Evolutionary conservation across 2,888 invertebrate genomes (phyloP).

Genomic region (Tholera decimalis): DNA sequence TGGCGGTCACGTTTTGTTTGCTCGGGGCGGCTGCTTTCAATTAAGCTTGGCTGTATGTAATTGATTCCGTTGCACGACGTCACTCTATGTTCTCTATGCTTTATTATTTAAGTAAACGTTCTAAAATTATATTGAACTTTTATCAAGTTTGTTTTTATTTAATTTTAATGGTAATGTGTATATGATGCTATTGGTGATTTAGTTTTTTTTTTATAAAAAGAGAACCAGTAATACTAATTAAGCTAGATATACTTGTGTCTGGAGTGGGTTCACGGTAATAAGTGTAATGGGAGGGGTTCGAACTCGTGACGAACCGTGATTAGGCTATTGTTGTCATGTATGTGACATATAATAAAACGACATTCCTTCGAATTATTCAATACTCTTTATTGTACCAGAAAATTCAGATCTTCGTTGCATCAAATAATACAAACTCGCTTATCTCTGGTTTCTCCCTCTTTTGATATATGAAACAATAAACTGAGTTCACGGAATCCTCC

Average conservation of each 20-base stretch:
- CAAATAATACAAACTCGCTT: constrained; percentile 10
- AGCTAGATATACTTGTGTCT: too few relatives aligned
- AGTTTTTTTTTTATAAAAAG: too few relatives aligned
- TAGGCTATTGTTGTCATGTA: too few relatives aligned
- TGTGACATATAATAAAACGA: too few relatives aligned
- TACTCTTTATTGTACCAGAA: constrained; percentile 3
- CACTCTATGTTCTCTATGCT: constrained; percentile 37
- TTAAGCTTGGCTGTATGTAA: constrained; percentile 57
- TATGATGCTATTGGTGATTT: too few relatives aligned
- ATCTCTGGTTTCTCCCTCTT: constrained; percentile 2
- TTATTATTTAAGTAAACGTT: constrained; percentile 1
- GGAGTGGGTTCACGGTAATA: too few relatives aligned
- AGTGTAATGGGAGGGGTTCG: too few relatives aligned
- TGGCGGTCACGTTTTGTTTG: constrained; percentile 60
- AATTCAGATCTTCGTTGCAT: background rate
- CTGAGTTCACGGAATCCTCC: constrained; percentile 11
- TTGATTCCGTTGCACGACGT: constrained; percentile 43
- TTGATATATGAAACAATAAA: constrained; percentile 35
- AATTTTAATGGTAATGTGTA: constrained; percentile 16
- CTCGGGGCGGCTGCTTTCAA: constrained; percentile 44
- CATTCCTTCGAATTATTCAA: too few relatives aligned
- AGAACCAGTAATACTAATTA: too few relatives aligned
- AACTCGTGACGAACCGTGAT: too few relatives aligned
- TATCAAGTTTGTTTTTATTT: background rate
- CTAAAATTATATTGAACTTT: too few relatives aligned